A percentile compares a stretch with the other conserved stretches of the same genome.
Evolutionary conservation across 1,140 invertebrate species (phyloP).

Genomic region (Drosophila pectinifera): DNA sequence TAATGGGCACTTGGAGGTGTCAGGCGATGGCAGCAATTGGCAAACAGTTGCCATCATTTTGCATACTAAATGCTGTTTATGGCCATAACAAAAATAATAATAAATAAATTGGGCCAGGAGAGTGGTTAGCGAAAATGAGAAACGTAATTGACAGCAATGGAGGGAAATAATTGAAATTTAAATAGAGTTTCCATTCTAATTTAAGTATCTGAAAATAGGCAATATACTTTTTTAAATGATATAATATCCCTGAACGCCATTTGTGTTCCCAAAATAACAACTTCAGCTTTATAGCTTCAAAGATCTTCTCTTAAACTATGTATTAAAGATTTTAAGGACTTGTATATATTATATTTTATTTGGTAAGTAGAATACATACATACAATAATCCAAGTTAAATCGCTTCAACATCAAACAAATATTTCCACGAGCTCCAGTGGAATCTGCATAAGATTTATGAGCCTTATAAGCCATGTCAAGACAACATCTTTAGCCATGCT

Average conservation of each 20-base stretch:
- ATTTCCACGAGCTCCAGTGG: neutral
- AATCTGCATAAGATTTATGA: constrained; percentile 20
- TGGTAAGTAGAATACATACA: no score
- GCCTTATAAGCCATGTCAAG: constrained; percentile 1
- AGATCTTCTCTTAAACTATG: no score
- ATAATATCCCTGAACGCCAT: no score
- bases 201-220: neutral
- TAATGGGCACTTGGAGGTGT: constrained; percentile 75
- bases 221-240: neutral
- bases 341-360: no score
- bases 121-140: neutral
- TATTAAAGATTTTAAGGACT: no score
- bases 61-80: constrained; percentile 30
- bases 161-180: neutral
- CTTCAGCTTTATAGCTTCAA: no score
- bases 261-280: no score
- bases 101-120: constrained; percentile 9
- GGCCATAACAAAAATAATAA: constrained; percentile 3
- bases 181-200: neutral
- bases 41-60: constrained; percentile 49
- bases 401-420: constrained; percentile 19
- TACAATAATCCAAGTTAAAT: no score
- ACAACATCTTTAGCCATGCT: constrained; percentile 13
- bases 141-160: neutral
- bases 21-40: constrained; percentile 65